These are phyloP conservation scores for Chlorospingus semifuscus DNA, from an alignment of 2,797 vertebrate genomes.

Conservation along the genomic window DNA sequence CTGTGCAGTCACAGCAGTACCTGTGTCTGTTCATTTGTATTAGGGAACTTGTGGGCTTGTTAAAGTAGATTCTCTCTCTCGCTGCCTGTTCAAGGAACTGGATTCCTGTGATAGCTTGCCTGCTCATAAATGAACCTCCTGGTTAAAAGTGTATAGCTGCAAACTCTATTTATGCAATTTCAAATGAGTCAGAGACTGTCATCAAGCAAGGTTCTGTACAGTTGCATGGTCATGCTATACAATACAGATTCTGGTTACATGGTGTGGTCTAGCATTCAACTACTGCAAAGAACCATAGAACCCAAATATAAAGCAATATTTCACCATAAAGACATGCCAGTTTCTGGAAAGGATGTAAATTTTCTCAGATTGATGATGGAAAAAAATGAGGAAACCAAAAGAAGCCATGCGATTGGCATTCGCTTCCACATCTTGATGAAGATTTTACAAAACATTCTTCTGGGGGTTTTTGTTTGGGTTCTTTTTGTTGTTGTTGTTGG, in stretches of 20 bases:
- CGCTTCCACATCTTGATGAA: background rate
- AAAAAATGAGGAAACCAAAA: background rate
- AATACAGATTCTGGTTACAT: background rate
- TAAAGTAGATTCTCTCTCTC: background rate
- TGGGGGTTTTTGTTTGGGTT: accelerated
- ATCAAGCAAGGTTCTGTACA: background rate
- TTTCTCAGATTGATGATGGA: background rate
- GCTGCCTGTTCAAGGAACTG: background rate
- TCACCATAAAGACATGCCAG: background rate
- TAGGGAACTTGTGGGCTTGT: background rate
- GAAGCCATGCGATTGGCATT: background rate
- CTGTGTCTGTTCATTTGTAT: background rate
- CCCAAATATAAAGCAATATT: background rate
- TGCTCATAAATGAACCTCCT: background rate
- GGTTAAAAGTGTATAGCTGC: background rate
- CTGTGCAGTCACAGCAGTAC: background rate
- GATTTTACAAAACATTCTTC: background rate
- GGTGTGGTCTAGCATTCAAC: background rate
- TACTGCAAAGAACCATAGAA: background rate
- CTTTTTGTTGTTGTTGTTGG: background rate
- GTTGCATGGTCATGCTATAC: background rate
- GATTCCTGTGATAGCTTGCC: background rate
- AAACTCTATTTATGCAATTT: background rate
- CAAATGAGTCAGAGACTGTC: background rate
- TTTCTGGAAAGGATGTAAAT: background rate